Evolutionary conservation across 2,888 invertebrate genomes (phyloP).

Genomic region (Myopa tessellatipennis): DNA sequence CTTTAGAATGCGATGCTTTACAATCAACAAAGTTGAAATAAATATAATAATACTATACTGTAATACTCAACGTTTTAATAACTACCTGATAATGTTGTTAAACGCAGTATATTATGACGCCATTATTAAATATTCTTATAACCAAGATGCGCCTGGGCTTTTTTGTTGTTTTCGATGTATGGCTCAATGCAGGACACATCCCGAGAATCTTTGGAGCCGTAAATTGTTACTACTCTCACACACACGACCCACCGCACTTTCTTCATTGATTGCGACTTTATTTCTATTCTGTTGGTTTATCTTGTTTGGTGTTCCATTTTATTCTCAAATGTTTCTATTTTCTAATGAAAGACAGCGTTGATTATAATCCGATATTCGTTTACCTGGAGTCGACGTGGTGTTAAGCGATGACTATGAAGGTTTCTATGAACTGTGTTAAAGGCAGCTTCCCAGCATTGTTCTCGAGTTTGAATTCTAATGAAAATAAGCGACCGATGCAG

Average conservation of each 20-base stretch:
- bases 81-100: too few relatives aligned
- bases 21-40: too few relatives aligned
- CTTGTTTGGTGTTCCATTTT: conserved; percentile 45
- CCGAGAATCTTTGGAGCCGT: too few relatives aligned
- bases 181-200: too few relatives aligned
- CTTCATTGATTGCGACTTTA: conserved; percentile 57
- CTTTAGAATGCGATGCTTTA: too few relatives aligned
- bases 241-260: conserved; percentile 50
- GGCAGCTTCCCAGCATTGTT: conserved; percentile 22
- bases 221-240: too few relatives aligned
- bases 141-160: too few relatives aligned
- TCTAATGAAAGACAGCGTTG: conserved; percentile 59
- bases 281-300: conserved; percentile 42
- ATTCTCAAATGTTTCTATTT: conserved; percentile 42
- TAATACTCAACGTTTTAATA: too few relatives aligned
- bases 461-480: conserved; percentile 43
- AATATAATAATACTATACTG: too few relatives aligned
- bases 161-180: too few relatives aligned
- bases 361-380: not conserved
- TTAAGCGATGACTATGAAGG: conserved; percentile 16
- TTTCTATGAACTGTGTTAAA: conserved; percentile 3
- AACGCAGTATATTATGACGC: too few relatives aligned
- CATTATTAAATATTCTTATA: too few relatives aligned
- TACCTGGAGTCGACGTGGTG: not conserved
- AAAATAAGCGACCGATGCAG: conserved; percentile 54